Evolutionary conservation across 2,797 vertebrate species (phyloP).

Genomic region (Cirrhinus molitorella): DNA sequence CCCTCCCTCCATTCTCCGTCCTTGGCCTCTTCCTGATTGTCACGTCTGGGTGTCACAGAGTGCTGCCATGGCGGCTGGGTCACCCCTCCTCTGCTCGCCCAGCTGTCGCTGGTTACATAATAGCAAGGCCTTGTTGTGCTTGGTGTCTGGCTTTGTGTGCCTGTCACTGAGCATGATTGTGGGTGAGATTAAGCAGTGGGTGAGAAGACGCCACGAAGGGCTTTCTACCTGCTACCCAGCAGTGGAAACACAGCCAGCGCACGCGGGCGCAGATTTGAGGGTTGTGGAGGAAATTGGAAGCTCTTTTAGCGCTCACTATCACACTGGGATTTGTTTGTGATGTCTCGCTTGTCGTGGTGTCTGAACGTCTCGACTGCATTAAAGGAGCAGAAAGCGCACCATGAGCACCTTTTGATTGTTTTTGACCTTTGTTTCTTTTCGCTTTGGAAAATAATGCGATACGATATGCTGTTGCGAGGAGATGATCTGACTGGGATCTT

Average conservation of each 20-base stretch:
- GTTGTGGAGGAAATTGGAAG: slow-evolving; percentile 66
- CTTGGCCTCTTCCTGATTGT: slow-evolving; percentile 71
- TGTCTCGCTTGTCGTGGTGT: slow-evolving; percentile 60
- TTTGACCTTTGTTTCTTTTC: slow-evolving; percentile 29
- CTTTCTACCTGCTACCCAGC: slow-evolving; percentile 80
- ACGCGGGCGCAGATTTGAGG: slow-evolving; percentile 66
- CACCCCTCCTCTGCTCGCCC: slow-evolving; percentile 77
- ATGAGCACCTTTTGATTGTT: slow-evolving; percentile 25
- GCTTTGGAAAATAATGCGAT: not conserved
- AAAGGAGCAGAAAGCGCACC: slow-evolving; percentile 19
- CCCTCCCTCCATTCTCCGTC: slow-evolving; percentile 62
- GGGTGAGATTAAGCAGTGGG: slow-evolving; percentile 81
- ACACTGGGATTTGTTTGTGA: slow-evolving; percentile 65
- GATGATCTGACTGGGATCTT: not conserved
- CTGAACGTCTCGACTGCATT: slow-evolving; percentile 46
- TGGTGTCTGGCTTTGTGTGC: slow-evolving; percentile 78
- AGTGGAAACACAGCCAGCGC: slow-evolving; percentile 70
- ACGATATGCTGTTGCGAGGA: not conserved
- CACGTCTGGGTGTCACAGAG: slow-evolving; percentile 79
- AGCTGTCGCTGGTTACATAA: slow-evolving; percentile 86
- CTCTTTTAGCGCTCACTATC: slow-evolving; percentile 59
- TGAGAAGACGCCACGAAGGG: slow-evolving; percentile 76
- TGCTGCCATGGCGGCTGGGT: slow-evolving; percentile 78
- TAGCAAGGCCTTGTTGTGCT: slow-evolving; percentile 80
- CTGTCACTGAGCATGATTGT: slow-evolving; percentile 81